phyloP scores from a whole-genome alignment of 2,797 vertebrate genomes.

The Antennarius maculatus region DNA sequence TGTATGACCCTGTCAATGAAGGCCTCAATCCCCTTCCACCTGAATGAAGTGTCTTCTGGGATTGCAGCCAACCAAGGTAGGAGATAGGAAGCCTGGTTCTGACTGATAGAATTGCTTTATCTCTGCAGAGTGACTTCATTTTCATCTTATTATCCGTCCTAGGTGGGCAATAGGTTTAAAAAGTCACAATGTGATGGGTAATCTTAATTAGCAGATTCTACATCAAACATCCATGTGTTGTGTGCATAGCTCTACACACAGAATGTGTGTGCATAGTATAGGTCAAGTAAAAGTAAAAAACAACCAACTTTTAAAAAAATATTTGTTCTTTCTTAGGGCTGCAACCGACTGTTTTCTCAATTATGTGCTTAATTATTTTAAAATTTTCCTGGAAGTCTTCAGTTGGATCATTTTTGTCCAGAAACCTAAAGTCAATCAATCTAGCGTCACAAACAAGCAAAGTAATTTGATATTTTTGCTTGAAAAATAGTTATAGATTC shows the following conservation, averaged over 20 bases:
- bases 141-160: conserved; percentile 60
- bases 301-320: too few relatives aligned
- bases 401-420: too few relatives aligned
- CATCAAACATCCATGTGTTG: conserved; percentile 13
- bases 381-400: too few relatives aligned
- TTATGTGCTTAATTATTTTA: too few relatives aligned
- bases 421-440: too few relatives aligned
- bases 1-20: conserved; percentile 19
- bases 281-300: not conserved
- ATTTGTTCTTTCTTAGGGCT: too few relatives aligned
- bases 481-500: too few relatives aligned
- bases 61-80: conserved; percentile 24
- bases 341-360: too few relatives aligned
- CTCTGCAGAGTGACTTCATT: conserved; percentile 38
- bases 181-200: conserved; percentile 25
- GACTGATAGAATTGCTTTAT: conserved; percentile 55
- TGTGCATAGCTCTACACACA: not conserved
- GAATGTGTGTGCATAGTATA: not conserved
- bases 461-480: too few relatives aligned
- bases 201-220: conserved; percentile 24
- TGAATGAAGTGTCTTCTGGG: conserved; percentile 35
- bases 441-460: too few relatives aligned
- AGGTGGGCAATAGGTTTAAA: conserved; percentile 31
- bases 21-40: conserved; percentile 47
- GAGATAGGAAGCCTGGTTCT: conserved; percentile 40